Conservation (phyloP, 1,140 invertebrate species). For the Episyrphus balteatus region DNA sequence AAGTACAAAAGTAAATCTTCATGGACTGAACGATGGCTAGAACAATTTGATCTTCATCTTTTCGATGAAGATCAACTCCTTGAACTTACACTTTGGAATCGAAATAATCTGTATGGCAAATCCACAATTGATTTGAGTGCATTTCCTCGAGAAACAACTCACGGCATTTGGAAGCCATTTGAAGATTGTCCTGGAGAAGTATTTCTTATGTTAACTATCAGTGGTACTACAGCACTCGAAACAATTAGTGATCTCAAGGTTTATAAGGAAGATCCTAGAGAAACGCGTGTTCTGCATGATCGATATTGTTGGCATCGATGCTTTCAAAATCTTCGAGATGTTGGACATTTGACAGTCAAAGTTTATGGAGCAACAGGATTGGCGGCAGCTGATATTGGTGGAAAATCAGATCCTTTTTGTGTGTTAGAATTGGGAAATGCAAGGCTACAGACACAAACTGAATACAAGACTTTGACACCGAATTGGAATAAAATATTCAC, state of each 20-base stretch:
- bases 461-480: constrained; percentile 93
- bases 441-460: constrained; percentile 92
- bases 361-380: constrained; percentile 82
- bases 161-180: constrained; percentile 75
- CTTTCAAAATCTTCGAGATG: constrained; percentile 67
- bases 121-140: constrained; percentile 75
- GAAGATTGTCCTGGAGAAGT: constrained; percentile 84
- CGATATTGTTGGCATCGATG: constrained; percentile 69
- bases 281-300: constrained; percentile 50
- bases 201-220: constrained; percentile 84
- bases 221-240: constrained; percentile 83
- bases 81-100: constrained; percentile 31
- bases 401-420: constrained; percentile 95
- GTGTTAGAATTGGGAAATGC: constrained; percentile 92
- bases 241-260: constrained; percentile 81
- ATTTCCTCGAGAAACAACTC: constrained; percentile 82
- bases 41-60: constrained; percentile 94
- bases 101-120: constrained; percentile 42
- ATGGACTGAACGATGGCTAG: constrained; percentile 82
- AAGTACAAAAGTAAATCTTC: constrained; percentile 96
- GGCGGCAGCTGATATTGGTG: constrained; percentile 81
- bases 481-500: constrained; percentile 99
- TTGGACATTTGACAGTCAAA: constrained; percentile 81
- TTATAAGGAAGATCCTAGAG: constrained; percentile 67
- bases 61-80: constrained; percentile 58